A percentile compares a stretch with the other conserved stretches of the same genome.
These are phyloP conservation scores for Rhipidura dahli DNA, from an alignment of 2,113 vertebrate genomes.

Conservation along the genomic window DNA sequence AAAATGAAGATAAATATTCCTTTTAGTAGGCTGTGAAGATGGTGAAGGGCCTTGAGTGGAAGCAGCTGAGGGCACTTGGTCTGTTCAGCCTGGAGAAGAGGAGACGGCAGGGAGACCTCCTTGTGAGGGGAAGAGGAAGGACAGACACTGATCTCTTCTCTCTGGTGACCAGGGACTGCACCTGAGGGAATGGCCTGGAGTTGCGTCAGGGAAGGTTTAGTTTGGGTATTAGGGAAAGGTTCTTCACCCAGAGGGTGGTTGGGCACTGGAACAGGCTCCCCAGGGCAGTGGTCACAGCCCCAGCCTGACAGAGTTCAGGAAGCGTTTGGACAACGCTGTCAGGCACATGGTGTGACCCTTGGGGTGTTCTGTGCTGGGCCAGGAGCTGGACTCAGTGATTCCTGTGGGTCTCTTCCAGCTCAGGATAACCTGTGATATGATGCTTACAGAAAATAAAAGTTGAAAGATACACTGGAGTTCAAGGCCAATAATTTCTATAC, in stretches of 20 bases:
- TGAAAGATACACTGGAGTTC: not conserved
- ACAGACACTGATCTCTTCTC: not conserved
- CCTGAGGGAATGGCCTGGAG: not conserved
- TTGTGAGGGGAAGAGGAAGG: fast-evolving
- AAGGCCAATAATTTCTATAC: not conserved
- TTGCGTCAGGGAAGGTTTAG: not conserved
- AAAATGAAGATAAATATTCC: not conserved
- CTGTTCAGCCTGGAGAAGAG: not conserved
- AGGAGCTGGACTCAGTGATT: not conserved
- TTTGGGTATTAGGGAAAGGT: not conserved
- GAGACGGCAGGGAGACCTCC: not conserved
- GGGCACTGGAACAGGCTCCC: not conserved
- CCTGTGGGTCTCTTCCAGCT: too few relatives aligned
- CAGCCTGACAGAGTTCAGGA: not conserved
- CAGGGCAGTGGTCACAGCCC: not conserved
- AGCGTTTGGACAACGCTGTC: not conserved
- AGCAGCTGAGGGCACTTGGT: not conserved
- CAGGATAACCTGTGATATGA: not conserved
- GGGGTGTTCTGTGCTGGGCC: not conserved
- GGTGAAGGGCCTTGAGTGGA: not conserved
- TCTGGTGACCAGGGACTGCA: not conserved
- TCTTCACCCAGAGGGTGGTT: not conserved
- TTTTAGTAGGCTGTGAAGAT: not conserved
- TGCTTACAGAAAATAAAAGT: not conserved
- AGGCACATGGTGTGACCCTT: not conserved